phyloP scores from a whole-genome alignment of 1,140 invertebrate genomes.

The Zaprionus taronus region DNA sequence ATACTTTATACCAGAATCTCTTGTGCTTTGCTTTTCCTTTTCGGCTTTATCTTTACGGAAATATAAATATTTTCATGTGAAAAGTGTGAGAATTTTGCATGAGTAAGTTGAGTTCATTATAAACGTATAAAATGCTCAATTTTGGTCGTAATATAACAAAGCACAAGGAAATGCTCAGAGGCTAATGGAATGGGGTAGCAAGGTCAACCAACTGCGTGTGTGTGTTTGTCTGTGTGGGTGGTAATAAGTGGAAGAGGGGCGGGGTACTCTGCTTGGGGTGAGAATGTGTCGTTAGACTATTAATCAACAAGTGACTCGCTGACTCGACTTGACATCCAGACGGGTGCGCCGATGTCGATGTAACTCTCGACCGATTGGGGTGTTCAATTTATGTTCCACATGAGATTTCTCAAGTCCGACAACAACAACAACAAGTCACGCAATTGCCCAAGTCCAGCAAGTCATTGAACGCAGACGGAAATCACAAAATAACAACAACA shows the following conservation, averaged over 20 bases:
- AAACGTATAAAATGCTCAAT: slow-evolving; percentile 34
- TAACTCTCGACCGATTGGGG: slow-evolving; percentile 48
- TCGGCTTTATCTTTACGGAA: slow-evolving; percentile 27
- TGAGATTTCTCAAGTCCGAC: slow-evolving; percentile 38
- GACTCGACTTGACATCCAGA: slow-evolving; percentile 48
- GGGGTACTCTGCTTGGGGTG: not conserved
- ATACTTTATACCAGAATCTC: slow-evolving; percentile 46
- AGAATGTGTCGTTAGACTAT: slow-evolving; percentile 50
- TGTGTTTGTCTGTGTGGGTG: not conserved
- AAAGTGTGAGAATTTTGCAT: slow-evolving; percentile 38
- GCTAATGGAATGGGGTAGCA: slow-evolving; percentile 30
- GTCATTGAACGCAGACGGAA: slow-evolving; percentile 71
- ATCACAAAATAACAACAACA: slow-evolving; percentile 25
- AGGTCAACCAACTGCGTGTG: slow-evolving; percentile 63
- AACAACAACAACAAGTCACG: slow-evolving; percentile 59
- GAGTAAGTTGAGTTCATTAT: slow-evolving; percentile 52
- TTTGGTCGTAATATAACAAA: slow-evolving; percentile 48
- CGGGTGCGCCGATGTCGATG: slow-evolving; percentile 54
- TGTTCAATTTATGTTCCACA: slow-evolving; percentile 45
- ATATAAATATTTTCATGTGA: slow-evolving; percentile 28
- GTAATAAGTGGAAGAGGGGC: not conserved
- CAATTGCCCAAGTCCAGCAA: slow-evolving; percentile 54
- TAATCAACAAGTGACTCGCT: slow-evolving; percentile 68
- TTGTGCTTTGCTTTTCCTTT: slow-evolving; percentile 19
- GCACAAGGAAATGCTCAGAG: slow-evolving; percentile 62